Evolutionary conservation across 2,113 vertebrate species (phyloP).

Genomic region (Tor tambroides): DNA sequence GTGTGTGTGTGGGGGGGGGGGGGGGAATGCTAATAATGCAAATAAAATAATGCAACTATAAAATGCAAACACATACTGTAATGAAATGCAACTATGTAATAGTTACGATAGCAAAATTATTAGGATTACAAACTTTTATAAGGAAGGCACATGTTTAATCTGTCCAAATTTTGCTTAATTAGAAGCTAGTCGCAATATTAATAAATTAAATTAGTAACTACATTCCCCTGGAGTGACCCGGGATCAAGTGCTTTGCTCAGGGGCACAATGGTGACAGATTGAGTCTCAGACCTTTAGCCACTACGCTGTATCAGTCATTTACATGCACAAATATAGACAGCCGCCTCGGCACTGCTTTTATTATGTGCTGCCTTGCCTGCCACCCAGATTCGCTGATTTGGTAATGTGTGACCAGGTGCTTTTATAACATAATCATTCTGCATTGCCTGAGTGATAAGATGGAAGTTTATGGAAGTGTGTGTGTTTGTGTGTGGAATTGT

Average conservation of each 20-base stretch:
- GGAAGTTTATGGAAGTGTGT: neutral
- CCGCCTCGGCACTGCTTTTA: neutral
- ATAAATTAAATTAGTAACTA: neutral
- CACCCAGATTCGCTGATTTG: neutral
- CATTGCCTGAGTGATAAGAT: neutral
- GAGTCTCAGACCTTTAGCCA: neutral
- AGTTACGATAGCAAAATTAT: neutral
- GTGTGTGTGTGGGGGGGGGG: no score
- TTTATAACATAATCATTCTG: neutral
- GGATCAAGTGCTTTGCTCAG: conserved; percentile 3
- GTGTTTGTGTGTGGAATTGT: conserved; percentile 20
- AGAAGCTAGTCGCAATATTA: neutral
- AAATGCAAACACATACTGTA: no score
- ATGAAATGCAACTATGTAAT: neutral
- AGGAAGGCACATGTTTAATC: neutral
- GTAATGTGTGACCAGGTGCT: neutral
- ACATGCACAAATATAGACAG: neutral
- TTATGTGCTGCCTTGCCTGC: neutral
- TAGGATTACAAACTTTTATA: neutral
- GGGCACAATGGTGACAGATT: neutral
- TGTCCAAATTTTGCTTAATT: neutral
- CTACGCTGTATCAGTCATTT: neutral
- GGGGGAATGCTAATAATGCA: no score
- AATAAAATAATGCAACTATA: no score
- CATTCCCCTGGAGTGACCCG: neutral